A percentile compares a stretch with the other conserved stretches of the same genome.
Evolutionary conservation across 2,113 vertebrate species (phyloP).

Genomic region (Oreochromis aureus): DNA sequence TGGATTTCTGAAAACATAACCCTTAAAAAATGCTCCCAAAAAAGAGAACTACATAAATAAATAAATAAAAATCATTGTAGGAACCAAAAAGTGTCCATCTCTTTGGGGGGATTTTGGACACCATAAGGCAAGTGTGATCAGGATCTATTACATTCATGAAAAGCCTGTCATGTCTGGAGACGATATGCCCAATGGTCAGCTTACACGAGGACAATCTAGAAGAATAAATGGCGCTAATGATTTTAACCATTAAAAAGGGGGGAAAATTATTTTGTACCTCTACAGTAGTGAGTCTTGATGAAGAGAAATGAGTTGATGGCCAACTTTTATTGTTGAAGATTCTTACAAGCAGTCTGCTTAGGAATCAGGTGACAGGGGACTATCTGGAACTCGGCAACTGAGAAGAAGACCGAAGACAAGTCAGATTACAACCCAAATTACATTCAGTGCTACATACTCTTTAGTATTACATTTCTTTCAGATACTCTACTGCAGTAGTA

Average conservation of each 20-base stretch:
- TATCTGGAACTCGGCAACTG: not conserved
- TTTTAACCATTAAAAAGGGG: not conserved
- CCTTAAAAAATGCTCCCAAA: not conserved
- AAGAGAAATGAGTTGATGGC: not conserved
- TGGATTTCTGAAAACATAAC: not conserved
- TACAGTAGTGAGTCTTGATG: not conserved
- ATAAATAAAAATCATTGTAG: not conserved
- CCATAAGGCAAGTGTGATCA: not conserved
- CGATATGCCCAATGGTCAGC: not conserved
- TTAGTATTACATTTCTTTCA: not conserved
- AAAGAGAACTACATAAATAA: not conserved
- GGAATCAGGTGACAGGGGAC: not conserved
- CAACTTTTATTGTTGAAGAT: not conserved
- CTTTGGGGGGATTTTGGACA: not conserved
- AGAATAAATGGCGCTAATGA: not conserved
- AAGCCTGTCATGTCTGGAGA: not conserved
- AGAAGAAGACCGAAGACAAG: not conserved
- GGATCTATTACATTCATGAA: not conserved
- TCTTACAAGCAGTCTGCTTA: not conserved
- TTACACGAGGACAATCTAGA: not conserved
- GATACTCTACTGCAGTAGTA: not conserved
- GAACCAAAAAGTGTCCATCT: not conserved
- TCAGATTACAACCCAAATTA: not conserved
- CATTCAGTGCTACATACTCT: not conserved
- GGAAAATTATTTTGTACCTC: conserved; percentile 2